Evolutionary conservation across 2,888 invertebrate genomes (phyloP).

Genomic region (Xylophagus ater): DNA sequence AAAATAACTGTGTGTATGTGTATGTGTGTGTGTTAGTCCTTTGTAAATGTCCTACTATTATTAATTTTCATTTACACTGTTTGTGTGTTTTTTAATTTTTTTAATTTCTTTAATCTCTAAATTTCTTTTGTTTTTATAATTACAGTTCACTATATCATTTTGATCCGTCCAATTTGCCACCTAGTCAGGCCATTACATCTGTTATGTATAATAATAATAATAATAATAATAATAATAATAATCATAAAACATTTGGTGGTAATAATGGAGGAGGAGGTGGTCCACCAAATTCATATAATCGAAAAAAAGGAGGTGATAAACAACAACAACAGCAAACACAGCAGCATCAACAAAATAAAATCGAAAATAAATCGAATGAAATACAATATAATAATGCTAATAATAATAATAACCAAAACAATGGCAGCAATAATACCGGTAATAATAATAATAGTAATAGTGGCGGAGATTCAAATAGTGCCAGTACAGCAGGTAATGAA

Average conservation of each 20-base stretch:
- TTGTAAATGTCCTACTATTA: too few species aligned
- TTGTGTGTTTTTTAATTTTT: too few species aligned
- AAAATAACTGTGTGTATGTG: too few species aligned
- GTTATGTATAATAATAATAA: constrained; percentile 21
- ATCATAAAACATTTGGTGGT: neutral
- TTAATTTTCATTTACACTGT: too few species aligned
- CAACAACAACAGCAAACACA: constrained; percentile 3
- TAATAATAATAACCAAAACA: constrained; percentile 7
- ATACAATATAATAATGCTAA: neutral
- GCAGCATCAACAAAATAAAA: constrained; percentile 7
- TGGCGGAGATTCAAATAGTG: neutral
- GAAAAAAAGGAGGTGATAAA: constrained; percentile 7
- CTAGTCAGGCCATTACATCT: constrained; percentile 30
- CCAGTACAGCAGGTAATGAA: constrained; percentile 5
- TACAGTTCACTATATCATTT: constrained; percentile 40
- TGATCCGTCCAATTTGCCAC: constrained; percentile 39
- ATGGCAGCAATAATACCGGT: constrained; percentile 11
- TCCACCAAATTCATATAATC: constrained; percentile 6
- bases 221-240: constrained; percentile 1
- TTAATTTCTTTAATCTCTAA: too few species aligned
- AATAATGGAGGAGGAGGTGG: constrained; percentile 4
- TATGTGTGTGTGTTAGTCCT: too few species aligned
- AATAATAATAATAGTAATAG: constrained; percentile 9
- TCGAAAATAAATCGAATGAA: neutral
- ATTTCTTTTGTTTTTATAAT: too few species aligned